These are phyloP conservation scores for Anguilla japonica DNA, from an alignment of 2,113 vertebrate genomes.

Conservation along the genomic window DNA sequence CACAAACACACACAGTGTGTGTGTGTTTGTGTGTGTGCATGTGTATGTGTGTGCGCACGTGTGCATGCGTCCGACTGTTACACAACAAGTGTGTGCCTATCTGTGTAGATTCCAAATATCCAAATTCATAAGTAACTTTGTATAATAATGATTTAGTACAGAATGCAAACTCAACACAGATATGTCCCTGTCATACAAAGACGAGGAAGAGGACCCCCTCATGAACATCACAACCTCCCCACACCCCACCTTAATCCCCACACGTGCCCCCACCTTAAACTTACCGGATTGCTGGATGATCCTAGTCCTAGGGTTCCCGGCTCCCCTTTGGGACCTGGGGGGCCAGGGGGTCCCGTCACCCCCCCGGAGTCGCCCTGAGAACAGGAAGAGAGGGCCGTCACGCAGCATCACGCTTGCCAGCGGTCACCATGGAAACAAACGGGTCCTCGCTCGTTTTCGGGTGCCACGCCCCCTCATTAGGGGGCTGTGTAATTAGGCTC, in stretches of 20 bases:
- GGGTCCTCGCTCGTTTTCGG: not conserved
- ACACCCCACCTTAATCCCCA: too few relatives aligned
- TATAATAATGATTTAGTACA: not conserved
- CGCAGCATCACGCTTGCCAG: constrained; percentile 13
- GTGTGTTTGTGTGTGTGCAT: too few relatives aligned
- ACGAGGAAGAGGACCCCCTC: too few relatives aligned
- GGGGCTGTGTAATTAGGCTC: not conserved
- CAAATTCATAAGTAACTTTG: too few relatives aligned
- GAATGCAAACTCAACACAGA: not conserved
- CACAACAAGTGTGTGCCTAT: too few relatives aligned
- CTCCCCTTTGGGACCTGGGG: constrained; percentile 89
- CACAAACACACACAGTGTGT: not conserved
- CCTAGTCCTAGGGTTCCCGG: constrained; percentile 77
- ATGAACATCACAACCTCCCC: too few relatives aligned
- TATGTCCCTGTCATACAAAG: not conserved
- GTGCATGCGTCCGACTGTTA: too few relatives aligned
- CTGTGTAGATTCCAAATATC: too few relatives aligned
- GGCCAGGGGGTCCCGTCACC: constrained; percentile 75
- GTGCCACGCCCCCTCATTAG: too few relatives aligned
- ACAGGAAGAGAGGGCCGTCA: not conserved
- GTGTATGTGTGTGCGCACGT: too few relatives aligned
- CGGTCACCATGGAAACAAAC: constrained; percentile 18
- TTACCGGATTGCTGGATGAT: constrained; percentile 71
- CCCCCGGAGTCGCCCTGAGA: constrained; percentile 84
- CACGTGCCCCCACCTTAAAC: constrained; percentile 30